Base-by-base conservation (phyloP, 1,140 invertebrate species). In the Drosophila lacertosa region DNA sequence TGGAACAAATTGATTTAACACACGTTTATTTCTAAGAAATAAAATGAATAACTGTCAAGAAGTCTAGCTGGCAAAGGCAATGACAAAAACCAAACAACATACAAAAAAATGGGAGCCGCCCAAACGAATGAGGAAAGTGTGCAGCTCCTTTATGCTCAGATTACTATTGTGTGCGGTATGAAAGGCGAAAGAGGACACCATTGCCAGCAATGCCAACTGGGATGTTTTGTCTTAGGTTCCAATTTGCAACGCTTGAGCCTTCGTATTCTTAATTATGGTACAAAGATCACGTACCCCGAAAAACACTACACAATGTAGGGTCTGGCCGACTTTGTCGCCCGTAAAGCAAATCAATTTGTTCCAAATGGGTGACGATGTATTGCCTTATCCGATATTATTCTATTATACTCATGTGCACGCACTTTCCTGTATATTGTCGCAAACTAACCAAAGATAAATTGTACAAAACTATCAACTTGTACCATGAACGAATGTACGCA, bases 1-100 rank as follows among this genome's bases (percentile, higher is more conserved):
- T 78, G 82, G 82, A 88, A 88, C 82, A 39, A 88, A 88, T 88
- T 68, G 83, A 88, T 88, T 88, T 68, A 62, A 47, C 59, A 44
- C 47, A 51, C 9, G 42, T 88, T 86, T 77, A 88, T 86, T 86
- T 88, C 74, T 66, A 59, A 62, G 82, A 77, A 88, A 88, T 78
- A 78, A 88, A 88, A 81, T 74, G 65, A 81, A 82, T 78, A 82
- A 88, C 67, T 75, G 77, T 86, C 74, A 69, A 68, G 76, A 67
- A 71, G 59, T 71, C 42, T 42, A 59, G 53, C 29, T 33, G 55
- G 48, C 65, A 68, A 72, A 64, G 22, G 59, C 63, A 81, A 58
- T 76, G 75, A 76, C 75, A 58, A 68, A 68, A 39, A 32, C 20
- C 62, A 59, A 72, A 53, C 58, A 37, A 18, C 13, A 22, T 42